Percentiles rank a stretch among this genome's conserved stretches.
These are phyloP conservation scores for Deilephila elpenor DNA, from an alignment of 2,888 invertebrate species.

Conservation along the genomic window DNA sequence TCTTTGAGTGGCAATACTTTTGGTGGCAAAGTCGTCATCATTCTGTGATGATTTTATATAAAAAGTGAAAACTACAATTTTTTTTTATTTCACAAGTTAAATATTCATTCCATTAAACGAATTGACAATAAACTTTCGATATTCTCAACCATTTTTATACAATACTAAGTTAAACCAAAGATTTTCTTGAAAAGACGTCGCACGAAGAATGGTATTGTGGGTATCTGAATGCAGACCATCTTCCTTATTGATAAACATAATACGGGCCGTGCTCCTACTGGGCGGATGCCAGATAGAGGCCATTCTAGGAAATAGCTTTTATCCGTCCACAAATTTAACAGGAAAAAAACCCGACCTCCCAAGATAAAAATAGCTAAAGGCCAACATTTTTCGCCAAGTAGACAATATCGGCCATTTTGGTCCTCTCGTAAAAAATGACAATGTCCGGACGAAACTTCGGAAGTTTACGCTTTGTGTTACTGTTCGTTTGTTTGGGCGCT, in stretches of 20 bases:
- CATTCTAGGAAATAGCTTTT: neutral
- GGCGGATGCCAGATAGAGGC: slow-evolving; percentile 1
- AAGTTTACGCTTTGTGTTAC: neutral
- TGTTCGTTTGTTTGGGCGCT: neutral
- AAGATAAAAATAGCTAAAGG: slow-evolving; percentile 12
- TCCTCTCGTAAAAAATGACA: slow-evolving; percentile 11
- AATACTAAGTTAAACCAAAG: neutral
- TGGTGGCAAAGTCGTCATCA: too few relatives aligned
- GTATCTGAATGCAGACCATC: neutral
- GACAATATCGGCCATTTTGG: neutral
- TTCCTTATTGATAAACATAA: neutral
- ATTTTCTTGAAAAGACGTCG: neutral
- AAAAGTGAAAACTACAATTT: too few relatives aligned
- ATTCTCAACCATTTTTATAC: too few relatives aligned
- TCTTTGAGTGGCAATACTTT: too few relatives aligned
- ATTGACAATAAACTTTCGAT: too few relatives aligned
- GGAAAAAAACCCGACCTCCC: neutral
- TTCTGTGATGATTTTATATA: too few relatives aligned
- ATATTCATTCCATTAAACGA: too few relatives aligned
- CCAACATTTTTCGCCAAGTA: neutral
- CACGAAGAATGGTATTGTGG: neutral
- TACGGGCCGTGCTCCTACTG: neutral
- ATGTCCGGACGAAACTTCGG: neutral
- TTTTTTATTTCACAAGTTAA: too few relatives aligned
- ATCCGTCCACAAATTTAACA: slow-evolving; percentile 4